Percentiles rank a stretch among this genome's conserved stretches.
Conservation (phyloP, 2,888 invertebrate genomes). For the Yponomeuta malinellus region DNA sequence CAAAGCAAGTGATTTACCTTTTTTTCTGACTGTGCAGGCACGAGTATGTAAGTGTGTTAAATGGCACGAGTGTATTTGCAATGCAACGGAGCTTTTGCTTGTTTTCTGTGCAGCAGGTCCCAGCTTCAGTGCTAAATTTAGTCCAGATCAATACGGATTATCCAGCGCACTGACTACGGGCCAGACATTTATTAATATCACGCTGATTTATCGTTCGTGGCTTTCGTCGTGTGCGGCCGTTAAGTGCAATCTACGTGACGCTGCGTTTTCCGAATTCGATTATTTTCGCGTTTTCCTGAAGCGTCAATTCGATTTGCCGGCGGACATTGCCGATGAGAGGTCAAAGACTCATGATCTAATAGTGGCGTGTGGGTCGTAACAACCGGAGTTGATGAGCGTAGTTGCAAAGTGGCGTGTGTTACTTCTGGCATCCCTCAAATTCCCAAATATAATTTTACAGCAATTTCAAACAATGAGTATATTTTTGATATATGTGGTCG, state of each 20-base stretch:
- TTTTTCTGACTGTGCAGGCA: too few species aligned
- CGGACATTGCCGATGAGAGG: not conserved
- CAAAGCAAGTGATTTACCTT: too few species aligned
- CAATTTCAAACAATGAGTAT: too few species aligned
- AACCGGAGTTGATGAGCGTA: not conserved
- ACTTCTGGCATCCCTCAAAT: too few species aligned
- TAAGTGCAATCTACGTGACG: not conserved
- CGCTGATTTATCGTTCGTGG: constrained; percentile 27
- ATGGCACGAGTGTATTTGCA: not conserved
- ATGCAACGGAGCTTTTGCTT: not conserved
- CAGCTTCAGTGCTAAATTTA: constrained; percentile 20
- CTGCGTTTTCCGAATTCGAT: not conserved
- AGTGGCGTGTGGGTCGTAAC: not conserved
- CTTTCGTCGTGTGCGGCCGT: constrained; percentile 13
- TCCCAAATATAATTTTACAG: too few species aligned
- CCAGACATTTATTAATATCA: constrained; percentile 62
- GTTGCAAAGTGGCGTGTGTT: too few species aligned
- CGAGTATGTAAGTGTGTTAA: too few species aligned
- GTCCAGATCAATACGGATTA: constrained; percentile 57
- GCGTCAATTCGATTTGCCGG: not conserved
- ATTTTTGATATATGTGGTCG: too few species aligned
- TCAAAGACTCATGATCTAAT: not conserved
- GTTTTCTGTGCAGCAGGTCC: constrained; percentile 9
- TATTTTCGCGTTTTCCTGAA: constrained; percentile 1
- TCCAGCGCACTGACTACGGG: constrained; percentile 35